These are phyloP conservation scores for Saturnia japonica DNA, from an alignment of 2,888 invertebrate species.

Conservation along the genomic window DNA sequence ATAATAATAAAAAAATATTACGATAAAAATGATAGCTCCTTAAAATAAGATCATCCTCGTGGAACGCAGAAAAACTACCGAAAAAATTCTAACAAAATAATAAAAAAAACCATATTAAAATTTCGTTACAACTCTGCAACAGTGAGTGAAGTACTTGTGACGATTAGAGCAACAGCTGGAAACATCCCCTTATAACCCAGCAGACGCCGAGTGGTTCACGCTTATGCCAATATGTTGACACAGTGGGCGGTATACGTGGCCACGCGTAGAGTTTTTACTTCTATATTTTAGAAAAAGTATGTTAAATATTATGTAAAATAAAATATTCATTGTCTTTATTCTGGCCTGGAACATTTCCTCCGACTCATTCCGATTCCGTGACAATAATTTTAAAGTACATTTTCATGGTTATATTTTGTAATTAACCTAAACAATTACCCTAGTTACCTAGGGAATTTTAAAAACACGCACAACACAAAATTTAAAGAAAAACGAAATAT, in stretches of 20 bases:
- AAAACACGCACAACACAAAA: no score
- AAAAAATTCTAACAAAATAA: background rate
- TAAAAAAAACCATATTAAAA: background rate
- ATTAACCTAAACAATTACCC: no score
- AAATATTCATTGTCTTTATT: background rate
- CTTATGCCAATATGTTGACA: slow-evolving; percentile 48
- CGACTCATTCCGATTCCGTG: background rate
- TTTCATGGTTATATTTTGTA: no score
- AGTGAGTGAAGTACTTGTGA: slow-evolving; percentile 22
- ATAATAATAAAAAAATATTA: no score
- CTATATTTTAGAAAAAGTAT: background rate
- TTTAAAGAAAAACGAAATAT: no score
- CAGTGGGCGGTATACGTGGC: slow-evolving; percentile 38
- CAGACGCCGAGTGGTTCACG: slow-evolving; percentile 34
- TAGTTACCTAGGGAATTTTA: no score
- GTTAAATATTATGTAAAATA: background rate
- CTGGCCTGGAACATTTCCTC: background rate
- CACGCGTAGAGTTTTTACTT: background rate
- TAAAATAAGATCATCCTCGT: background rate
- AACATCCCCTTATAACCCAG: slow-evolving; percentile 27
- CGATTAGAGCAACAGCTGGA: slow-evolving; percentile 34
- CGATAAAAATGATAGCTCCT: no score
- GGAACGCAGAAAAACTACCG: background rate
- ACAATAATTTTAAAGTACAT: no score
- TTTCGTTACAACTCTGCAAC: slow-evolving; percentile 18